These are phyloP conservation scores for Coturnix japonica DNA, from an alignment of 2,113 vertebrate species.

Conservation along the genomic window DNA sequence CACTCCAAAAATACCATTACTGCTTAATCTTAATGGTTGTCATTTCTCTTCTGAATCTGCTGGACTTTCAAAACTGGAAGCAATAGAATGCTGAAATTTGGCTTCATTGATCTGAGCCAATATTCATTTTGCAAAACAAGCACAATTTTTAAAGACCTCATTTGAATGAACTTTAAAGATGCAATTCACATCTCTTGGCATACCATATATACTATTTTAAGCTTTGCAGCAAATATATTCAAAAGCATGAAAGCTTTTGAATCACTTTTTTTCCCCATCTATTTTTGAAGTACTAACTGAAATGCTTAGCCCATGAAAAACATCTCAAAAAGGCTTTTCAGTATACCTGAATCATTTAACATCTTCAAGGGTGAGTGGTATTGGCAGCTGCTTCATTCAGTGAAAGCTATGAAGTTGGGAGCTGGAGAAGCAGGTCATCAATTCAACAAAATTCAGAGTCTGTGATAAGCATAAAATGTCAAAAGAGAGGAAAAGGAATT, in stretches of 20 bases:
- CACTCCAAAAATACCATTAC: conserved; percentile 12
- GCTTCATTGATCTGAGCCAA: neutral
- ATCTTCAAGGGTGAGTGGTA: conserved; percentile 13
- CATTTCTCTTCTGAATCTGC: neutral
- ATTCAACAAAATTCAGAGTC: conserved; percentile 22
- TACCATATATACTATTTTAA: neutral
- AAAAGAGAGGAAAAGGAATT: neutral
- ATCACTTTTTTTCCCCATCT: neutral
- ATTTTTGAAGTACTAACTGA: neutral
- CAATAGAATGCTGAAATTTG: conserved; percentile 5
- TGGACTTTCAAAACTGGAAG: conserved; percentile 24
- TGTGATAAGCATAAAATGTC: neutral
- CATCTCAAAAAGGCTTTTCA: conserved; percentile 1
- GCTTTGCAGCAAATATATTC: neutral
- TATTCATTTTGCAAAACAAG: conserved; percentile 46
- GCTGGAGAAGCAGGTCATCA: neutral
- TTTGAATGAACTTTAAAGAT: conserved; percentile 50
- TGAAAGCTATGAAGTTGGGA: neutral
- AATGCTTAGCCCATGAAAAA: neutral
- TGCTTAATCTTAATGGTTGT: neutral
- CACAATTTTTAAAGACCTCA: neutral
- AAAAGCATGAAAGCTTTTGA: conserved; percentile 30
- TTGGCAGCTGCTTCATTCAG: conserved; percentile 23
- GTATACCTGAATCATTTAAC: neutral
- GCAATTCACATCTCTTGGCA: neutral